Conservation (phyloP, 1,140 invertebrate genomes). For the Apocrypta bakeri region DNA sequence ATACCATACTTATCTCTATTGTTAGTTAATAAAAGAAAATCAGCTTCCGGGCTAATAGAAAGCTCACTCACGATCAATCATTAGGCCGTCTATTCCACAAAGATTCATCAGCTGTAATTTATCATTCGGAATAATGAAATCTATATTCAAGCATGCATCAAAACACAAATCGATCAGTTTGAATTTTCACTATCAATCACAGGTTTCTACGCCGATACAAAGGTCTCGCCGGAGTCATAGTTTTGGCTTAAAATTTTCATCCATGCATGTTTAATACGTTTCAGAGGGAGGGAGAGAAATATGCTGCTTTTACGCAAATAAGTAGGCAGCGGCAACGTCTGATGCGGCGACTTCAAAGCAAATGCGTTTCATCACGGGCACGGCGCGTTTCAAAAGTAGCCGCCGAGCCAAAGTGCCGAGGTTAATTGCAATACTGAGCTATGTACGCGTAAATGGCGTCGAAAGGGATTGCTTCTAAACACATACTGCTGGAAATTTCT, state of each 20-base stretch:
- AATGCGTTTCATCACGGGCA: background rate
- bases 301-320: background rate
- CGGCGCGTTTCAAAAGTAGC: background rate
- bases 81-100: background rate
- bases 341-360: background rate
- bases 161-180: background rate
- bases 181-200: background rate
- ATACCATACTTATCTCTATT: background rate
- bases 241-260: background rate
- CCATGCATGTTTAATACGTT: too few species aligned
- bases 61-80: background rate
- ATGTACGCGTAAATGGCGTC: too few species aligned
- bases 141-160: background rate
- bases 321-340: background rate
- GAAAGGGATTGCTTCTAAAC: background rate
- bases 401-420: background rate
- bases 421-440: background rate
- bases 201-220: background rate
- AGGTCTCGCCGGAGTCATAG: background rate
- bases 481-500: too few species aligned
- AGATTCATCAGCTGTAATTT: background rate
- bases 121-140: background rate
- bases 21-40: background rate
- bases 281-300: background rate
- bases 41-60: background rate